Percentiles rank a stretch among this genome's conserved stretches.
These are phyloP conservation scores for Catharus minimus DNA, from an alignment of 2,113 vertebrate species.

Conservation along the genomic window DNA sequence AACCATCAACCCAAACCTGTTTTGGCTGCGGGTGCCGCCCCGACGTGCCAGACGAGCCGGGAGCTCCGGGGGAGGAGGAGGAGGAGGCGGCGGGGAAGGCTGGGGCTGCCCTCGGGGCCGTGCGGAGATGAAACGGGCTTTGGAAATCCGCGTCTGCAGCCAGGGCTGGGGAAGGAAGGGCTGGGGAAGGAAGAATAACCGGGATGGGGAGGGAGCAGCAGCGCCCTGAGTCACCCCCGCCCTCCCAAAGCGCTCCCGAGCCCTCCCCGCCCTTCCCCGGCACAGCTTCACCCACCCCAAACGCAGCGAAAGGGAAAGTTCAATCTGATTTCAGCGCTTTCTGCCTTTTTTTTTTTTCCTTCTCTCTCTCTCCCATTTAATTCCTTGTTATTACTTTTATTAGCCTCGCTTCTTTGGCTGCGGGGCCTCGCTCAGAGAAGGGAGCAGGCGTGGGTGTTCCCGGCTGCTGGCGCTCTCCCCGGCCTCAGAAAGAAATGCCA, in stretches of 20 bases:
- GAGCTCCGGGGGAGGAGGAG: background rate
- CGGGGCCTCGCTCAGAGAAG: background rate
- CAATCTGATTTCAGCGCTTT: conserved; percentile 19
- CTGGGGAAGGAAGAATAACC: background rate
- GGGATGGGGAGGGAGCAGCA: background rate
- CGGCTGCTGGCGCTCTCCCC: conserved; percentile 30
- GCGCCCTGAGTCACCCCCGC: background rate
- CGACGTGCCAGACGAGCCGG: conserved; percentile 10
- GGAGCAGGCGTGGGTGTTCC: conserved; percentile 39
- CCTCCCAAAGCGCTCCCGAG: background rate
- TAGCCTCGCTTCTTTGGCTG: conserved; percentile 27
- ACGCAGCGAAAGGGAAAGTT: background rate
- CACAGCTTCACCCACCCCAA: rapidly evolving
- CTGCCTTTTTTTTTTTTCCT: background rate
- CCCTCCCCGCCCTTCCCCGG: background rate
- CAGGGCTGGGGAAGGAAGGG: background rate
- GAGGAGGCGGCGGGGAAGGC: background rate
- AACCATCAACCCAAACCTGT: conserved; percentile 43
- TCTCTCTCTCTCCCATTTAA: background rate
- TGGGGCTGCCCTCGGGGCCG: background rate
- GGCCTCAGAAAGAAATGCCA: conserved; percentile 32
- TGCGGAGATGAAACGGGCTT: conserved; percentile 28
- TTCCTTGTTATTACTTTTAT: conserved; percentile 28
- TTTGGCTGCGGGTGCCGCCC: conserved; percentile 10
- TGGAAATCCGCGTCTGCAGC: background rate